These are phyloP conservation scores for Drosophila quadrilineata DNA, from an alignment of 1,140 invertebrate species.

Conservation along the genomic window DNA sequence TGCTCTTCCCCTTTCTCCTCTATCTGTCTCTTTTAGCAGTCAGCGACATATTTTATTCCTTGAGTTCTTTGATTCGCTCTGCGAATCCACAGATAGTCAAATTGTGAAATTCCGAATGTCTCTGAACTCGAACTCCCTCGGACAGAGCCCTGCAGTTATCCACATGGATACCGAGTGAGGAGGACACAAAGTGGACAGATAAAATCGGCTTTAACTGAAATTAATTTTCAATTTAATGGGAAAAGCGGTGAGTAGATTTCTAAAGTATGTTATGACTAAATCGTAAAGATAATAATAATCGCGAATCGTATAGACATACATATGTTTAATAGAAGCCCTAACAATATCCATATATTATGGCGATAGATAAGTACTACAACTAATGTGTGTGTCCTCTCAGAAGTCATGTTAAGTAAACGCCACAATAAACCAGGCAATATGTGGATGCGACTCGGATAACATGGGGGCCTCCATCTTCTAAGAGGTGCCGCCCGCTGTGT, in stretches of 20 bases:
- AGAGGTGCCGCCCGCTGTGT: constrained; percentile 64
- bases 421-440: constrained; percentile 50
- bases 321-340: no score
- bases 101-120: constrained; percentile 42
- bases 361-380: not conserved
- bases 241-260: no score
- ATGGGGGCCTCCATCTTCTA: constrained; percentile 41
- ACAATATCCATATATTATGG: no score
- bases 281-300: no score
- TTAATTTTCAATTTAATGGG: no score
- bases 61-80: not conserved
- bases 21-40: constrained; percentile 45
- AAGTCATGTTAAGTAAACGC: constrained; percentile 54
- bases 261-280: no score
- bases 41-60: constrained; percentile 45
- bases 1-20: constrained; percentile 28
- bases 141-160: no score
- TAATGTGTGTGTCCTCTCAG: not conserved
- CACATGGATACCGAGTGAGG: no score
- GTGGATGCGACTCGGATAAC: constrained; percentile 48
- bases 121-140: no score
- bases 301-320: no score
- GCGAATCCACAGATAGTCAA: constrained; percentile 50
- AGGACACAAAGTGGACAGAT: no score
- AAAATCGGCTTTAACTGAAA: not conserved